phyloP scores from a whole-genome alignment of 2,797 vertebrate species.

The Cynodonichthys magdalenae region DNA sequence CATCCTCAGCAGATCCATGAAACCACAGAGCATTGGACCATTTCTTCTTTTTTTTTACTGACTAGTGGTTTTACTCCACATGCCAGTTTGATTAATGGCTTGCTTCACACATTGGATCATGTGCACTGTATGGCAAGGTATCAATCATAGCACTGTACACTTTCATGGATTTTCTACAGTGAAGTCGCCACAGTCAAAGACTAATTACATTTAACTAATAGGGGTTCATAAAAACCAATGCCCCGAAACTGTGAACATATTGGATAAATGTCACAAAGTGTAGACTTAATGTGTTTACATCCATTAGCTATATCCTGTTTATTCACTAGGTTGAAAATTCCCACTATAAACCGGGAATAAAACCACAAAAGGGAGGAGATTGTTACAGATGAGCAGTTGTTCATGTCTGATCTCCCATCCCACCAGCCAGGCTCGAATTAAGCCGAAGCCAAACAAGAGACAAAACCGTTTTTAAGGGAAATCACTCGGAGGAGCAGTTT shows the following conservation, averaged over 20 bases:
- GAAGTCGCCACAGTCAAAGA: slow-evolving; percentile 35
- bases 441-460: slow-evolving; percentile 28
- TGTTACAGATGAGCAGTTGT: slow-evolving; percentile 41
- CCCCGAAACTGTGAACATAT: slow-evolving; percentile 43
- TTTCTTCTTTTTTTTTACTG: slow-evolving; percentile 36
- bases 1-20: slow-evolving; percentile 49
- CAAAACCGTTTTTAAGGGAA: slow-evolving; percentile 45
- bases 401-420: slow-evolving; percentile 32
- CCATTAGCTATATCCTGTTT: slow-evolving; percentile 22
- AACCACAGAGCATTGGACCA: slow-evolving; percentile 28
- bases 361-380: slow-evolving; percentile 37
- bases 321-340: slow-evolving; percentile 17
- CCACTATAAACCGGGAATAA: slow-evolving; percentile 24
- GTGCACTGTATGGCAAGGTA: slow-evolving; percentile 40
- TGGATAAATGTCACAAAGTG: slow-evolving; percentile 46
- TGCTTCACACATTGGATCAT: slow-evolving; percentile 49
- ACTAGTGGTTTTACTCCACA: slow-evolving; percentile 29
- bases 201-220: slow-evolving; percentile 64
- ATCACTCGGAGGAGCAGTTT: slow-evolving; percentile 59
- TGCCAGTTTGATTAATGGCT: slow-evolving; percentile 64
- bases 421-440: slow-evolving; percentile 16
- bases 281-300: slow-evolving; percentile 32
- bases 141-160: slow-evolving; percentile 59
- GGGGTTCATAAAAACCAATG: slow-evolving; percentile 42
- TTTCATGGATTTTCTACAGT: slow-evolving; percentile 49